Base-by-base conservation (phyloP, 2,888 invertebrate genomes). In the Anoplius nigerrimus region DNA sequence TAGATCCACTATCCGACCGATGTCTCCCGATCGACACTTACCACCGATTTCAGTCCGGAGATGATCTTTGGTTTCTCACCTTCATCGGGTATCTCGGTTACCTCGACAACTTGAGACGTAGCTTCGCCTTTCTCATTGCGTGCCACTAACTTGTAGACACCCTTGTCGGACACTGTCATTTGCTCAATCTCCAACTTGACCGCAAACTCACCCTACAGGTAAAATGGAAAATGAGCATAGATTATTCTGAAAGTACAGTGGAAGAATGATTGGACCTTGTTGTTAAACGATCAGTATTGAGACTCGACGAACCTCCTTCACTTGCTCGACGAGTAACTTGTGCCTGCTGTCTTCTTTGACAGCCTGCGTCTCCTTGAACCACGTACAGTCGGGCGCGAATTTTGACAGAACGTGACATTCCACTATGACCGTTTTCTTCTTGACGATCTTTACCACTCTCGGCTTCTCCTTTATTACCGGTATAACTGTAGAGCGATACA, bases 41-140 rank as follows among this genome's bases (percentile, higher is more conserved):
- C 95, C 87, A 93, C 91, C 82, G 95, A 94, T 72, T 93, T 92
- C 64, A 96, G 92, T 81, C 94, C 94, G 82, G 94, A 94, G 71
- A 92, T 91, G 78, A 97, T 94, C 87, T 95, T 94, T 3, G 97
- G 97, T 84, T 95, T 95, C 61, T 94, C 93, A 53, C 94, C 93
- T 80, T 94, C 93, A 74, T 93, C 93, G 1, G 95, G 95, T 79
- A 97, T 93, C 76, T 97, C 96, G 57, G 94, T 93, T 60, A 97
- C 93, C 88, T 96, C 95, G 2, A 97, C 97, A 66, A 93, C 92
- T 89, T 97, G 96, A 24, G 97, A 97, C 15, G 94, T 93, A 15
- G 96, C 97, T 89, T 97, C 96, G 74, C 97, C 97, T 89, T 97
- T 97, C 82, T 97, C 97, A 88, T 97, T 97, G 87, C 95, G 96